A percentile compares a stretch with the other conserved stretches of the same genome.
These are phyloP conservation scores for Sebastes nivosus DNA, from an alignment of 2,797 vertebrate species.

Conservation along the genomic window DNA sequence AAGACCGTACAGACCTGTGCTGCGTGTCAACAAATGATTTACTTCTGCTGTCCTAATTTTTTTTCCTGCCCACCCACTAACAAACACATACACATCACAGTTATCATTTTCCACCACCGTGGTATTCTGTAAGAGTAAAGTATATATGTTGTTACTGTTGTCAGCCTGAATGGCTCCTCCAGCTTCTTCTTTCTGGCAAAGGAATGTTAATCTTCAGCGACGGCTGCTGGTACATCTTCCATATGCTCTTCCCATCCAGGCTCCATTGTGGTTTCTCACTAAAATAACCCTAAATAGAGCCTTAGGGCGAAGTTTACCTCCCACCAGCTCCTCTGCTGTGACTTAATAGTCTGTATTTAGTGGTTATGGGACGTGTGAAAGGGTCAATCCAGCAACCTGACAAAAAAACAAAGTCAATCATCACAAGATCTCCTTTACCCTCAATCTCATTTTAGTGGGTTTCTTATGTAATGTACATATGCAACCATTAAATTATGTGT, in stretches of 20 bases:
- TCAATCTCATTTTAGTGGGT: neutral
- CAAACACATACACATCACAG: neutral
- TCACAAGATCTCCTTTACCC: neutral
- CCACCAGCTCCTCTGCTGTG: constrained; percentile 23
- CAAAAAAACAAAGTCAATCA: neutral
- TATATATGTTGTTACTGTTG: constrained; percentile 6
- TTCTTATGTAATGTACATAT: neutral
- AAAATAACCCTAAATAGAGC: constrained; percentile 67
- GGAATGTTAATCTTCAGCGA: neutral
- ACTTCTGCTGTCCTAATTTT: neutral
- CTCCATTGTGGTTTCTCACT: constrained; percentile 51
- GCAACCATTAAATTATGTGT: constrained; percentile 1
- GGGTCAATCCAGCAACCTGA: constrained; percentile 28
- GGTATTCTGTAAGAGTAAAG: constrained; percentile 6
- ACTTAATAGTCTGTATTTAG: constrained; percentile 62
- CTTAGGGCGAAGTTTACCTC: constrained; percentile 36
- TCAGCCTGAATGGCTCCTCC: constrained; percentile 1
- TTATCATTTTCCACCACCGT: constrained; percentile 1
- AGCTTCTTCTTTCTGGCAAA: neutral
- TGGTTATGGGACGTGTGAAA: constrained; percentile 58
- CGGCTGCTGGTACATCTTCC: constrained; percentile 7
- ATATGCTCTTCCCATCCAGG: constrained; percentile 12
- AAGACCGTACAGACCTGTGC: neutral
- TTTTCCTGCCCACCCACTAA: neutral
- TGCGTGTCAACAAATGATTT: constrained; percentile 33